Conservation (phyloP, 53 echinoderm and acorn worm genomes). For the Hippasteria phrygiana region DNA sequence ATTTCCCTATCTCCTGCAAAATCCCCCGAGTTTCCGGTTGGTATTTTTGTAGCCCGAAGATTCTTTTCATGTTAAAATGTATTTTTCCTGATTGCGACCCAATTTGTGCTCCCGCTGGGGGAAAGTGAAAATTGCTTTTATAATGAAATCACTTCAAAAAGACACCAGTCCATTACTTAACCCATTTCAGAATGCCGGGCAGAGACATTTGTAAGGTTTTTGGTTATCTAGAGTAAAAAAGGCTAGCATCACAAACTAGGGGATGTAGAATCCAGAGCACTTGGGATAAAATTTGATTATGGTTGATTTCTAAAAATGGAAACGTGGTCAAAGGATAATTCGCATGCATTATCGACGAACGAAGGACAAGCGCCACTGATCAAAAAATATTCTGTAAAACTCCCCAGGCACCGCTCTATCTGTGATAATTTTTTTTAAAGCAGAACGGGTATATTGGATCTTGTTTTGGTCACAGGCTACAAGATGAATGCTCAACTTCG, state of each 20-base stretch:
- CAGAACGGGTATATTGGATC: too few relatives aligned
- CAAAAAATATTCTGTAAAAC: too few relatives aligned
- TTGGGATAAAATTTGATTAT: neutral
- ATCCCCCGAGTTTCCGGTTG: neutral
- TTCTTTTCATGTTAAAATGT: conserved; percentile 3
- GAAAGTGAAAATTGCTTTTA: neutral
- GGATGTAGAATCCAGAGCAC: neutral
- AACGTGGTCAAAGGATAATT: neutral
- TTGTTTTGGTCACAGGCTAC: too few relatives aligned
- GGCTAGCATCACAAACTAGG: neutral
- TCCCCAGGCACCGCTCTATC: too few relatives aligned
- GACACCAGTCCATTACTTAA: conserved; percentile 25
- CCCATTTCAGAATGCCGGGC: conserved; percentile 3
- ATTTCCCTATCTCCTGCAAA: neutral
- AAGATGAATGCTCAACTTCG: too few relatives aligned
- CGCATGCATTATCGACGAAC: neutral
- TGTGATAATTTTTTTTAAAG: too few relatives aligned
- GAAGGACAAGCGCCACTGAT: neutral
- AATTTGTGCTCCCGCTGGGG: neutral
- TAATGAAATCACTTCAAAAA: neutral
- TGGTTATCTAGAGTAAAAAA: neutral
- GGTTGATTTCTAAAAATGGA: neutral
- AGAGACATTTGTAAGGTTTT: neutral
- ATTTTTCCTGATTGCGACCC: conserved; percentile 6
- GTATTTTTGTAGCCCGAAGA: neutral